Evolutionary conservation across 2,888 invertebrate genomes (phyloP), one percentile per base, ranked within the genome.

Genomic region (Pardosa pseudoannulata): DNA sequence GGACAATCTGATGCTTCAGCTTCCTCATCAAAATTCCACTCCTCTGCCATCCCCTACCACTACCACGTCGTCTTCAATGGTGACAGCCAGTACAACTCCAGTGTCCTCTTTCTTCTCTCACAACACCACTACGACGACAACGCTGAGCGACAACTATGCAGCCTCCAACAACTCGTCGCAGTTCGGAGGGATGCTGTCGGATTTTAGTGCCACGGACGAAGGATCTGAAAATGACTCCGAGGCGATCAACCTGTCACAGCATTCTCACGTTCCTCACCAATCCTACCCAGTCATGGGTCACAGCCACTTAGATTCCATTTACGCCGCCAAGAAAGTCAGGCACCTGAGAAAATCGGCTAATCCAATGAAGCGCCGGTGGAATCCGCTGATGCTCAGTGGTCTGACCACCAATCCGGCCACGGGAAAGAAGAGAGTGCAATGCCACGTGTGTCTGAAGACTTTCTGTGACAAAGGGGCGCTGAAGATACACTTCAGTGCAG

Each of bases 391-490:
- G 76, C 82, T 91, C 85, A 97, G 97, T n/a, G 96, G 96, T 0
- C 96, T 97, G 90, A 96, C 97, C 89, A 96, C 97, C 41, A 97
- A 97, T 91, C 97, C 97, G 0, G 95, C 96, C 0, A 97, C 97
- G 0, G 97, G 97, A 0, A 99, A 99, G 92, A 98, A 98, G 91
- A 94, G 99, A 88, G 98, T 99, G 2, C 97, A 98, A 91, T 99
- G 99, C 92, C 97, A 98, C 90, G 98, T 98, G 64, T 99, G 99
- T 91, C 93, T 98, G 88, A 99, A 99, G 93, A 99, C 99, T 19
- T 99, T 99, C 93, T 99, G 99, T 93, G 99, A 99, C 93, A 99
- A 99, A 93, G 99, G 99, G 88, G 99, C 99, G 0, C 93, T 99
- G 29, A 99, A 99, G 93, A 99, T 99, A 11, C 99, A 99, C 92